Evolutionary conservation across 35 echinoderm and acorn worm species (phyloP).

Genomic region (Diadema setosum): DNA sequence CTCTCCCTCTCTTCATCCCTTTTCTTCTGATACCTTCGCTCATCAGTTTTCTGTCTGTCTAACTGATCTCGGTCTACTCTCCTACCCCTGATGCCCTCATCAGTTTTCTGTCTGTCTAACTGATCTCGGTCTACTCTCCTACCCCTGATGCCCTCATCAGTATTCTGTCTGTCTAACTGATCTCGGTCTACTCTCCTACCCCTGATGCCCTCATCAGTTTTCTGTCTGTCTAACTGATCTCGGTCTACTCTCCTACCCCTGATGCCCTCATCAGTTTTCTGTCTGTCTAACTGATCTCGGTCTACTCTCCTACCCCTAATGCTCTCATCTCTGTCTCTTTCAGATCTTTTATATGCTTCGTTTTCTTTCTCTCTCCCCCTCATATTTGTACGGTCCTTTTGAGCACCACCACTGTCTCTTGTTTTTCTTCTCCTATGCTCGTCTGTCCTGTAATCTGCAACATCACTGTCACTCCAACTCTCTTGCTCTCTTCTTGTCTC

Average conservation of each 20-base stretch:
- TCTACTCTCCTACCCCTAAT: neutral
- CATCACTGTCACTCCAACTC: neutral
- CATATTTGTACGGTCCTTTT: neutral
- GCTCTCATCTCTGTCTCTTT: neutral
- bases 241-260: no score
- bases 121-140: neutral
- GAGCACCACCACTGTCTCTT: neutral
- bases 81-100: neutral
- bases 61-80: neutral
- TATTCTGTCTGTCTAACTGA: neutral
- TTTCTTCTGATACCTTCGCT: neutral
- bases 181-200: neutral
- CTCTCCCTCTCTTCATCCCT: neutral
- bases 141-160: neutral
- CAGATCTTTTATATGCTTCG: neutral
- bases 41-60: neutral
- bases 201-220: neutral
- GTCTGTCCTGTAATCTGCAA: neutral
- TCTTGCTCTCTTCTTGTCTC: neutral
- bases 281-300: no score
- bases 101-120: neutral
- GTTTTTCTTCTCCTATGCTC: neutral
- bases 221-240: no score
- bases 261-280: no score
- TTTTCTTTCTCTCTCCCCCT: neutral